phyloP scores from a whole-genome alignment of 2,888 invertebrate genomes.

The Rhagium mordax region DNA sequence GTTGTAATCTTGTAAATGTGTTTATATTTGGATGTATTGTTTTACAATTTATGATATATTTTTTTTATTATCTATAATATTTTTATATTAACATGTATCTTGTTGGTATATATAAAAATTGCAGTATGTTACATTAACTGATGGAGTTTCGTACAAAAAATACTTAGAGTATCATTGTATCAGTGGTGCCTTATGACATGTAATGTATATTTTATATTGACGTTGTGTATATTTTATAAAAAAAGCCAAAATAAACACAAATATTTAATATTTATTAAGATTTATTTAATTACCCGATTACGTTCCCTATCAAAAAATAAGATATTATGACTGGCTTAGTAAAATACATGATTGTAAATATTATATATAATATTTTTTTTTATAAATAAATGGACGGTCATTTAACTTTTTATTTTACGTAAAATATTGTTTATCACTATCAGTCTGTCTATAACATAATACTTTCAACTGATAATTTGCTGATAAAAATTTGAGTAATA shows the following conservation, averaged over 20 bases:
- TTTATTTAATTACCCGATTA: constrained; percentile 7
- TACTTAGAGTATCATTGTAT: constrained; percentile 28
- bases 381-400: constrained; percentile 13
- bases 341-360: neutral
- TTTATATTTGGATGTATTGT: constrained; percentile 32
- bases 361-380: too few relatives aligned
- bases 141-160: constrained; percentile 21
- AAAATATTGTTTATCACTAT: neutral
- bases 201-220: constrained; percentile 1
- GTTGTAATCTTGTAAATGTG: constrained; percentile 31
- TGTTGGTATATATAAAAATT: constrained; percentile 45
- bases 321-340: constrained; percentile 17
- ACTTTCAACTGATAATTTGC: neutral
- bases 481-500: neutral
- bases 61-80: constrained; percentile 12
- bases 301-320: neutral
- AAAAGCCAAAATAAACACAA: neutral
- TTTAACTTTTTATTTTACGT: constrained; percentile 12
- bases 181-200: constrained; percentile 20
- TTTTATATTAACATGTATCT: constrained; percentile 34
- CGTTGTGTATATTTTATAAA: constrained; percentile 24
- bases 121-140: constrained; percentile 63
- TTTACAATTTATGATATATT: constrained; percentile 19
- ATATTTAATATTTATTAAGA: neutral
- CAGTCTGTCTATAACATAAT: neutral